Conservation (phyloP, 2,113 vertebrate genomes). For the Thalassarche chlororhynchos region DNA sequence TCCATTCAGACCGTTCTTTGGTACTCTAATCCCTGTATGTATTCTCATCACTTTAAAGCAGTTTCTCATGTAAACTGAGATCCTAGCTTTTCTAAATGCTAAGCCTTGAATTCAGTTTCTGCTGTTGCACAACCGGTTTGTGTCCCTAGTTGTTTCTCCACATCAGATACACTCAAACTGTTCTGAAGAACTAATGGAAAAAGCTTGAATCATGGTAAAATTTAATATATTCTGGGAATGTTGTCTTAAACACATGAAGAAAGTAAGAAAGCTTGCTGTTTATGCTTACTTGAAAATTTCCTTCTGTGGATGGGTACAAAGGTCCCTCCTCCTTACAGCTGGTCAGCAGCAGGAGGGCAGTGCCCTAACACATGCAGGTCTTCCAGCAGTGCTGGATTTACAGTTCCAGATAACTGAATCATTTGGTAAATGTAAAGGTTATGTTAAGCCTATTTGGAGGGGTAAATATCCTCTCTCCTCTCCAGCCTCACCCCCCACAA, state of each 20-base stretch:
- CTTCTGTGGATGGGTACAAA: fast-evolving
- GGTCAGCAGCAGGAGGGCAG: neutral
- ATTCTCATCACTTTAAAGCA: neutral
- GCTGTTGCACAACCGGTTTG: neutral
- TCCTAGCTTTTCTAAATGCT: neutral
- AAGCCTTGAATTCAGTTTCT: neutral
- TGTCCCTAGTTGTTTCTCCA: neutral
- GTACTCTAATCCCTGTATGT: neutral
- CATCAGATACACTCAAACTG: neutral
- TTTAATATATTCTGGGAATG: neutral
- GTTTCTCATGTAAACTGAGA: neutral
- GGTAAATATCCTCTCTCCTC: neutral
- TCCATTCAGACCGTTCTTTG: neutral
- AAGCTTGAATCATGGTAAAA: neutral
- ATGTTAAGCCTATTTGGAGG: neutral
- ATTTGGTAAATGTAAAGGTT: neutral
- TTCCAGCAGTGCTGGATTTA: neutral
- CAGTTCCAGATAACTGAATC: neutral
- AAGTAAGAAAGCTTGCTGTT: neutral
- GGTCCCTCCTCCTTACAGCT: neutral
- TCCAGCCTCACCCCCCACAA: neutral
- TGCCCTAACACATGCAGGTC: neutral
- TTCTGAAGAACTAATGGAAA: neutral
- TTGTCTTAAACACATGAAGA: neutral
- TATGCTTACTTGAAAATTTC: neutral